Percentiles rank a stretch among this genome's conserved stretches.
These are phyloP conservation scores for Lasioglossum zephyrum DNA, from an alignment of 2,888 invertebrate species.

Conservation along the genomic window DNA sequence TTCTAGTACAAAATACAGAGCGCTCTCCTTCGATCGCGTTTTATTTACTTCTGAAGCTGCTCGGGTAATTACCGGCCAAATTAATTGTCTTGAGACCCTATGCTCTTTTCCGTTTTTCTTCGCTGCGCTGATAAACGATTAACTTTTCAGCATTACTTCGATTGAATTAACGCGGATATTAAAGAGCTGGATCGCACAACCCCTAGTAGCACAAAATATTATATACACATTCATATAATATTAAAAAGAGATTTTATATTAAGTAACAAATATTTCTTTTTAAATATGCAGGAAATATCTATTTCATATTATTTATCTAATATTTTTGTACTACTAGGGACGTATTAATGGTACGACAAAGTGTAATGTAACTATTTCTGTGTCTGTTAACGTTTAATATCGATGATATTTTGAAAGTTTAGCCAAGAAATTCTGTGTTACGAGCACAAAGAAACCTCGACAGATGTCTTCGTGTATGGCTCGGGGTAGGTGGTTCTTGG, in stretches of 20 bases:
- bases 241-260: no score
- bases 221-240: no score
- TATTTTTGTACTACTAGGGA: no score
- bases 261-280: no score
- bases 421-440: neutral
- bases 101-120: neutral
- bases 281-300: no score
- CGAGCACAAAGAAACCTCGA: neutral
- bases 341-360: no score
- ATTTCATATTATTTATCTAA: no score
- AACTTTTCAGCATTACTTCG: neutral
- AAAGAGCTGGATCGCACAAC: no score
- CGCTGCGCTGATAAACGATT: neutral
- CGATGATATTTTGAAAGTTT: neutral
- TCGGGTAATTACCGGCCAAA: neutral
- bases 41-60: neutral
- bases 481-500: neutral
- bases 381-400: neutral
- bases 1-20: neutral
- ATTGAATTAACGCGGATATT: neutral
- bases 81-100: neutral
- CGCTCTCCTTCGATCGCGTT: neutral
- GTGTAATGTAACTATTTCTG: neutral
- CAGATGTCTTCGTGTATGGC: slow-evolving; percentile 12
- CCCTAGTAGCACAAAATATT: no score